Evolutionary conservation across 2,797 vertebrate species (phyloP).

Genomic region (Mastacembelus armatus): DNA sequence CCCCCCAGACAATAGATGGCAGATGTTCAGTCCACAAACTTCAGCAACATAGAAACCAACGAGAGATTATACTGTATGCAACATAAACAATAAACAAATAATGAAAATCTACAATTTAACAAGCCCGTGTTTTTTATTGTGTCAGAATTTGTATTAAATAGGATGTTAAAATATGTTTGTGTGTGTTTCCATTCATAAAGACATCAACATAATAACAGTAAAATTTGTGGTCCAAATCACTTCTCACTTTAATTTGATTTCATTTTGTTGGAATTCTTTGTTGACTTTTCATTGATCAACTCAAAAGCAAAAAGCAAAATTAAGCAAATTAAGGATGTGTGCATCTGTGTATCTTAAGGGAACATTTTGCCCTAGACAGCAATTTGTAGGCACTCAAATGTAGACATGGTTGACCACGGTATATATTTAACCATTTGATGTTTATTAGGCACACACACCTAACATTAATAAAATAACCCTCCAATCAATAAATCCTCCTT

Average conservation of each 20-base stretch:
- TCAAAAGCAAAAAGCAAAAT: too few species aligned
- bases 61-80: conserved; percentile 86
- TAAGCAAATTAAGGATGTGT: too few species aligned
- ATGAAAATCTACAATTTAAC: conserved; percentile 79
- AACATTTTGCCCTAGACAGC: not conserved
- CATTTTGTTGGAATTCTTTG: not conserved
- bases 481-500: too few species aligned
- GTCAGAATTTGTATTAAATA: conserved; percentile 7
- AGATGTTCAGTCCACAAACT: conserved; percentile 75
- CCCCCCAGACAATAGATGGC: conserved; percentile 57
- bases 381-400: not conserved
- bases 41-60: conserved; percentile 80
- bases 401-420: not conserved
- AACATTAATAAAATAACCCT: not conserved
- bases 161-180: not conserved
- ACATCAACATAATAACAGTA: not conserved
- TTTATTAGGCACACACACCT: too few species aligned
- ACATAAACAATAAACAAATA: conserved; percentile 82
- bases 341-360: not conserved
- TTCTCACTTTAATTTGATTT: not conserved
- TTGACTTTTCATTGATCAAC: not conserved
- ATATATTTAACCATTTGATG: not conserved
- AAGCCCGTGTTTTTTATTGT: conserved; percentile 31
- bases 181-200: not conserved
- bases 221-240: not conserved